Evolutionary conservation across 1,140 invertebrate genomes (phyloP).

Genomic region (Gerris buenoi): DNA sequence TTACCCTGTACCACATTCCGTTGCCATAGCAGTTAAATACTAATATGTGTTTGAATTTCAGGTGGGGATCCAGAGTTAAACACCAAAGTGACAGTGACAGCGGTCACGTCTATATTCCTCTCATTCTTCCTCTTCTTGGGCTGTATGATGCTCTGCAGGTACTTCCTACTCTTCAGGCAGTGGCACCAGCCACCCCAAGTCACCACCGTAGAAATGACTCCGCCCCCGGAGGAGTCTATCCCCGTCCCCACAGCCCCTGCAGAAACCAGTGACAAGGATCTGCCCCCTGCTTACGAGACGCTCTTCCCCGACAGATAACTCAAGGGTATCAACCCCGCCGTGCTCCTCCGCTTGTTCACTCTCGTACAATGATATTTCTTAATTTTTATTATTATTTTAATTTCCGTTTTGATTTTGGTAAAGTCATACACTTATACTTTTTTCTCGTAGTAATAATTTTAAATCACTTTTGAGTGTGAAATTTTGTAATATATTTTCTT

Average conservation of each 20-base stretch:
- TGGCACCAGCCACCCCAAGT: conserved; percentile 8
- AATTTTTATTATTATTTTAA: too few relatives aligned
- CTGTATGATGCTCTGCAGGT: conserved; percentile 24
- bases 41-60: too few relatives aligned
- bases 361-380: too few relatives aligned
- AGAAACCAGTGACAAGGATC: conserved; percentile 21
- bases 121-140: conserved; percentile 26
- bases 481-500: too few relatives aligned
- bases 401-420: too few relatives aligned
- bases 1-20: too few relatives aligned
- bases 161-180: conserved; percentile 20
- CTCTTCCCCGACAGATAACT: conserved; percentile 22
- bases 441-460: too few relatives aligned
- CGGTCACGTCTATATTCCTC: conserved; percentile 24
- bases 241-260: conserved; percentile 20
- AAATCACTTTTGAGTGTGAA: too few relatives aligned
- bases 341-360: too few relatives aligned
- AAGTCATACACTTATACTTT: too few relatives aligned
- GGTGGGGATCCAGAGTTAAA: conserved; percentile 6
- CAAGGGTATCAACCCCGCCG: too few relatives aligned
- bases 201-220: conserved; percentile 10
- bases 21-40: too few relatives aligned
- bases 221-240: conserved; percentile 4
- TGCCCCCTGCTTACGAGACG: conserved; percentile 26
- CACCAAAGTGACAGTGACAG: conserved; percentile 22